Percentiles rank a stretch among this genome's conserved stretches.
Conservation (phyloP, 2,888 invertebrate species). For the Agrochola lota region DNA sequence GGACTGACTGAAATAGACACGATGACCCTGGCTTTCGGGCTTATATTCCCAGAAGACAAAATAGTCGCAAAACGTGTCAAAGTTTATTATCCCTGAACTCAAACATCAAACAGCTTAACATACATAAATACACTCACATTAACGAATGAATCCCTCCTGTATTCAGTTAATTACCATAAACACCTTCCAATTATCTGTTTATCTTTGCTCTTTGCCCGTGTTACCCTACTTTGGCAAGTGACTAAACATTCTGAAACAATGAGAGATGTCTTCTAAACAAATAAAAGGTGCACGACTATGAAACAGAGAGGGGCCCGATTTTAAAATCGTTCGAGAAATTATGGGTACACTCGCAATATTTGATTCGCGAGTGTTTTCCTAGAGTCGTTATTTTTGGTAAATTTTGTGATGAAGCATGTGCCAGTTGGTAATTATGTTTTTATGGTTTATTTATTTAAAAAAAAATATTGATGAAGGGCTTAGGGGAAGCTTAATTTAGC, state of each 20-base stretch:
- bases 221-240: slow-evolving; percentile 1
- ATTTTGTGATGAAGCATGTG: not conserved
- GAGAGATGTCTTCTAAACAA: slow-evolving; percentile 14
- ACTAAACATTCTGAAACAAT: slow-evolving; percentile 13
- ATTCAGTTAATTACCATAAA: slow-evolving; percentile 47
- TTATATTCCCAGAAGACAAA: not conserved
- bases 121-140: slow-evolving; percentile 28
- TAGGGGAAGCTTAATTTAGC: not conserved
- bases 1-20: not conserved
- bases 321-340: slow-evolving; percentile 4
- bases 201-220: slow-evolving; percentile 27
- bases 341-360: not conserved
- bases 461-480: not conserved
- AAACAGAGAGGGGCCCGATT: not conserved
- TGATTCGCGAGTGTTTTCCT: not conserved
- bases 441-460: not conserved
- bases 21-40: not conserved
- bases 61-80: slow-evolving; percentile 17
- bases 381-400: not conserved
- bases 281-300: slow-evolving; percentile 9
- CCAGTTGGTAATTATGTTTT: not conserved
- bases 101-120: slow-evolving; percentile 16
- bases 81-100: not conserved
- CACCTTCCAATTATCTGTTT: slow-evolving; percentile 48
- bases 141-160: slow-evolving; percentile 35